A percentile compares a stretch with the other conserved stretches of the same genome.
Conservation (phyloP, 2,888 invertebrate species). For the Eulithis prunata region DNA sequence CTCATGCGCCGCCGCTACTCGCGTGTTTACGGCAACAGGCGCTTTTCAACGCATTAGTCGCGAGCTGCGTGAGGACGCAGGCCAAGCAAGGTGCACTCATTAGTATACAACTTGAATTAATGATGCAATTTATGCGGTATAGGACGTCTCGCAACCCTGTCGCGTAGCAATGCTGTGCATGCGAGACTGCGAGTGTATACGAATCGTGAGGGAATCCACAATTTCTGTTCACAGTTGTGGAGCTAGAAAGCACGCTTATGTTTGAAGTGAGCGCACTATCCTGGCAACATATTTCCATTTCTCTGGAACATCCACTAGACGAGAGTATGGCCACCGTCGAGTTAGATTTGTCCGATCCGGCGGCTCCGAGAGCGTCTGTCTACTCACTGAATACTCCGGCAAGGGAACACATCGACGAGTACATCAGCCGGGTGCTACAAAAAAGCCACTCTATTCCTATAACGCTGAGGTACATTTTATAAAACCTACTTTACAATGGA, state of each 20-base stretch:
- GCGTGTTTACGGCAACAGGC: conserved; percentile 94
- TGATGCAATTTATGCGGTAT: too few relatives aligned
- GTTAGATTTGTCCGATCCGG: conserved; percentile 92
- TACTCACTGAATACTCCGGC: conserved; percentile 85
- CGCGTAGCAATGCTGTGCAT: too few relatives aligned
- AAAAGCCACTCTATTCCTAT: conserved; percentile 96
- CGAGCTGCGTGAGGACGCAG: conserved; percentile 94
- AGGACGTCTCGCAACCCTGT: not conserved
- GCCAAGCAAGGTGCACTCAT: conserved; percentile 88
- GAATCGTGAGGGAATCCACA: too few relatives aligned
- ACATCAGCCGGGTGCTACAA: conserved; percentile 87
- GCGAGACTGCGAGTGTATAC: too few relatives aligned
- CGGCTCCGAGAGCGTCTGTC: conserved; percentile 91
- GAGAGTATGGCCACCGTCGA: conserved; percentile 97
- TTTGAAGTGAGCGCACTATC: conserved; percentile 96
- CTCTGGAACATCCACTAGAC: conserved; percentile 96
- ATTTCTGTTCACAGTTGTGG: conserved; percentile 74
- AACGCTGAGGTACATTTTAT: conserved; percentile 87
- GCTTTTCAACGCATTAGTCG: conserved; percentile 94
- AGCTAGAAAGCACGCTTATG: conserved; percentile 91
- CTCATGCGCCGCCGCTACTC: conserved; percentile 95
- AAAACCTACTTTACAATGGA: not conserved
- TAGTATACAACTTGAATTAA: not conserved
- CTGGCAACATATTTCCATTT: conserved; percentile 94
- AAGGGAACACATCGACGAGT: conserved; percentile 72